Evolutionary conservation across 2,113 vertebrate genomes (phyloP).

Genomic region (Atractosteus spatula): DNA sequence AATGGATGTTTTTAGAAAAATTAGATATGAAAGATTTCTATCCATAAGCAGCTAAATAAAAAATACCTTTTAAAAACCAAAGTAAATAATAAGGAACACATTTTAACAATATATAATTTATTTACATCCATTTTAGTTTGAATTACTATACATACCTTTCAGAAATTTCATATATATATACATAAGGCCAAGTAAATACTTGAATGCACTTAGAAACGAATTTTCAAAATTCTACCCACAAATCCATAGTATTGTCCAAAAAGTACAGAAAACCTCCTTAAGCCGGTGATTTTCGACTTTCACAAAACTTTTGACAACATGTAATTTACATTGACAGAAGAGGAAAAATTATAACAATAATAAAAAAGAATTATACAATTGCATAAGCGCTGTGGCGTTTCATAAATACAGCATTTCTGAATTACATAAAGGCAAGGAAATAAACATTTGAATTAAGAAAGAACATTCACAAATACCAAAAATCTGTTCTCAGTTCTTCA

Average conservation of each 20-base stretch:
- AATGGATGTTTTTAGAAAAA: too few relatives aligned
- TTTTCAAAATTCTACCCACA: conserved; percentile 85
- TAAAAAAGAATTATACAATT: conserved; percentile 70
- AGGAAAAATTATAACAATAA: conserved; percentile 46
- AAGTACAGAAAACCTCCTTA: conserved; percentile 68
- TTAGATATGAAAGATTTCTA: too few relatives aligned
- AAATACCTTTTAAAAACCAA: not conserved
- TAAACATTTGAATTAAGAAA: conserved; percentile 57
- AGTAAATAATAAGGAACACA: conserved; percentile 50
- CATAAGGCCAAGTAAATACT: conserved; percentile 86
- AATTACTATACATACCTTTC: conserved; percentile 83
- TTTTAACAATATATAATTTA: conserved; percentile 85
- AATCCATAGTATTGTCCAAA: conserved; percentile 80
- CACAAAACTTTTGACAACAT: conserved; percentile 72
- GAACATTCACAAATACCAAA: conserved; percentile 69
- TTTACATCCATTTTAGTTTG: conserved; percentile 80
- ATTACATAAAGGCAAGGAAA: conserved; percentile 78
- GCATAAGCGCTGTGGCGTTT: conserved; percentile 80
- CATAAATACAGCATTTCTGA: conserved; percentile 81
- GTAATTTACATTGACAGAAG: conserved; percentile 68
- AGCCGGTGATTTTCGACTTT: conserved; percentile 62
- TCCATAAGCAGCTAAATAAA: too few relatives aligned
- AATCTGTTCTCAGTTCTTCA: conserved; percentile 55
- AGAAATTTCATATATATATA: conserved; percentile 79
- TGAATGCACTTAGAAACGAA: conserved; percentile 84